Evolutionary conservation across 1,140 invertebrate genomes (phyloP).

Genomic region (Lethocerus indicus): DNA sequence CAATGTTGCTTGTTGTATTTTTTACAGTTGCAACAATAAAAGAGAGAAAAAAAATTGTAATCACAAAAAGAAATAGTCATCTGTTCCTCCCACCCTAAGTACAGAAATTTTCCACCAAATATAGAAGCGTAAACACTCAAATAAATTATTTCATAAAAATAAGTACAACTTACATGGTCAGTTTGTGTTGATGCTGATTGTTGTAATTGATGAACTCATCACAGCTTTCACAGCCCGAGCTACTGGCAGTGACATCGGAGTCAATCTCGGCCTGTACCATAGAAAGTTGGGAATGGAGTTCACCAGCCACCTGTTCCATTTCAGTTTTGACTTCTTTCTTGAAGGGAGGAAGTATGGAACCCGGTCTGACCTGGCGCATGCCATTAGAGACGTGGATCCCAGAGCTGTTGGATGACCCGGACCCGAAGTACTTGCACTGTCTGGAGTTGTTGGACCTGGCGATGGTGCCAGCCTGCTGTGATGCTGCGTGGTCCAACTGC

Average conservation of each 20-base stretch:
- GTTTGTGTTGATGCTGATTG: slow-evolving; percentile 50
- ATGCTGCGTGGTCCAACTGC: slow-evolving; percentile 28
- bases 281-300: slow-evolving; percentile 46
- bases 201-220: slow-evolving; percentile 72
- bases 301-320: slow-evolving; percentile 45
- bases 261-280: slow-evolving; percentile 58
- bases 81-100: no score
- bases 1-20: no score
- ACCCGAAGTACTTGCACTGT: slow-evolving; percentile 35
- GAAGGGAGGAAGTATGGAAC: slow-evolving; percentile 29
- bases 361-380: slow-evolving; percentile 20
- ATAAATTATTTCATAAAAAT: neutral
- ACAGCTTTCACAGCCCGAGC: slow-evolving; percentile 83
- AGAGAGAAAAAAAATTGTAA: no score
- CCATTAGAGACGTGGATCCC: slow-evolving; percentile 19
- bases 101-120: no score
- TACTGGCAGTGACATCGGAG: slow-evolving; percentile 84
- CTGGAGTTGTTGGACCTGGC: slow-evolving; percentile 8
- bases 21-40: no score
- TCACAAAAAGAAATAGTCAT: no score
- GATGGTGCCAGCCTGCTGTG: slow-evolving; percentile 21
- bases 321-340: slow-evolving; percentile 27
- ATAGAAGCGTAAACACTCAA: no score
- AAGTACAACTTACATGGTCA: slow-evolving; percentile 52
- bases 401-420: slow-evolving; percentile 34